Percentiles rank a stretch among this genome's conserved stretches.
These are phyloP conservation scores for Meganola albula DNA, from an alignment of 2,888 invertebrate genomes.

Conservation along the genomic window DNA sequence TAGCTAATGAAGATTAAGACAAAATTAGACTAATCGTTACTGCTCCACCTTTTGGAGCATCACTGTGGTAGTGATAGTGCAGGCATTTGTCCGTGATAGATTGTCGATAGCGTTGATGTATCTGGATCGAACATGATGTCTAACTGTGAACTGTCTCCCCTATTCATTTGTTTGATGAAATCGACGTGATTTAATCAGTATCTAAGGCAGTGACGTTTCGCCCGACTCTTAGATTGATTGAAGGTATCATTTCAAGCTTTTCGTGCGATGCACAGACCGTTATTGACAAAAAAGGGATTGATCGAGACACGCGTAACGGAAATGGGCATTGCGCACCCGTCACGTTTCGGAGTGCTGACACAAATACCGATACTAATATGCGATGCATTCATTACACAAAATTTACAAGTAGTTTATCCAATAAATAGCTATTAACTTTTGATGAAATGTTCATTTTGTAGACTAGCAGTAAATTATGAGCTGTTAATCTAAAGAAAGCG, in stretches of 20 bases:
- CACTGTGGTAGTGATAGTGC: conserved; percentile 19
- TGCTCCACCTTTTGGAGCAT: conserved; percentile 13
- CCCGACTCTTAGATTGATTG: conserved; percentile 65
- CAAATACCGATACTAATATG: conserved; percentile 64
- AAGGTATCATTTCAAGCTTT: conserved; percentile 70
- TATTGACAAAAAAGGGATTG: conserved; percentile 72
- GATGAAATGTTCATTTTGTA: conserved; percentile 19
- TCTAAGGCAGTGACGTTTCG: conserved; percentile 56
- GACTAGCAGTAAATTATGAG: conserved; percentile 22
- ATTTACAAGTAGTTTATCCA: conserved; percentile 22
- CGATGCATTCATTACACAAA: conserved; percentile 57
- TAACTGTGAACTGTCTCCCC: conserved; percentile 55
- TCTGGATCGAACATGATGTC: conserved; percentile 61
- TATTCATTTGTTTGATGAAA: conserved; percentile 62
- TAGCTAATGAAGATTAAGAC: conserved; percentile 3
- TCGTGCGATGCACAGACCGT: conserved; percentile 69
- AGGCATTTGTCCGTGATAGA: conserved; percentile 34
- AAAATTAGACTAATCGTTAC: too few species aligned
- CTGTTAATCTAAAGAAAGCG: conserved; percentile 27
- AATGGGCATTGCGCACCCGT: conserved; percentile 64
- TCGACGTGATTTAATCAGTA: conserved; percentile 75
- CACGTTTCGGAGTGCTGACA: conserved; percentile 61
- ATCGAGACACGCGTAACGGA: conserved; percentile 70
- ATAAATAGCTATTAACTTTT: conserved; percentile 26
- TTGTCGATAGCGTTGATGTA: conserved; percentile 43